Conservation (phyloP, 2,797 vertebrate species). For the Mallotus villosus region DNA sequence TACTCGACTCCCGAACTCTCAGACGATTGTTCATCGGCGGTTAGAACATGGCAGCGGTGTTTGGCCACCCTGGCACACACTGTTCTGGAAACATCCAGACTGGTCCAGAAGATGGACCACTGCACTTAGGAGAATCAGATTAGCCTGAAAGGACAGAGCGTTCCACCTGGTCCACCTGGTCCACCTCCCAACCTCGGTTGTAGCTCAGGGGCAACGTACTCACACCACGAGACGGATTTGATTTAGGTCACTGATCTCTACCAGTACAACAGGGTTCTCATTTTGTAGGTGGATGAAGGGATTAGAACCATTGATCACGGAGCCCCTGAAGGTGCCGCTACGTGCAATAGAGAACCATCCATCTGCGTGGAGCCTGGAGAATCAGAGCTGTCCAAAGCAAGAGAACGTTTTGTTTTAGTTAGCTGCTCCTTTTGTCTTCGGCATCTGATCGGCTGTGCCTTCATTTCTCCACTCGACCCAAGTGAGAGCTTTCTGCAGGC, state of each 20-base stretch:
- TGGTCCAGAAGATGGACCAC: too few species aligned
- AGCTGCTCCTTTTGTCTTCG: not conserved
- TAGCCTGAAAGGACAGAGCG: too few species aligned
- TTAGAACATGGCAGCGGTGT: not conserved
- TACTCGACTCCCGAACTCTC: not conserved
- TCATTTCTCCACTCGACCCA: slow-evolving; percentile 30
- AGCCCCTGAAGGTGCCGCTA: not conserved
- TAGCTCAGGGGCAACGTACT: too few species aligned
- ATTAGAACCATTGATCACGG: not conserved
- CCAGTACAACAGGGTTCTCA: not conserved
- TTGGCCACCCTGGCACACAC: too few species aligned
- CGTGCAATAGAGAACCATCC: not conserved
- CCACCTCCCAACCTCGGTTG: too few species aligned
- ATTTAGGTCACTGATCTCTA: not conserved
- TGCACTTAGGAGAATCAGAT: too few species aligned
- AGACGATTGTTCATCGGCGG: not conserved
- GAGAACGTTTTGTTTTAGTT: not conserved
- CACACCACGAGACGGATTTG: too few species aligned
- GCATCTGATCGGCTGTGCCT: slow-evolving; percentile 47
- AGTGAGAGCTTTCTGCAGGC: slow-evolving; percentile 9
- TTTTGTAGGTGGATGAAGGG: not conserved
- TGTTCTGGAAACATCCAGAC: too few species aligned
- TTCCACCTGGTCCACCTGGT: too few species aligned
- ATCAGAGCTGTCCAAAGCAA: not conserved
- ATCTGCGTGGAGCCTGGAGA: not conserved